Conservation (phyloP, 1,140 invertebrate genomes). For the Papilio polytes region DNA sequence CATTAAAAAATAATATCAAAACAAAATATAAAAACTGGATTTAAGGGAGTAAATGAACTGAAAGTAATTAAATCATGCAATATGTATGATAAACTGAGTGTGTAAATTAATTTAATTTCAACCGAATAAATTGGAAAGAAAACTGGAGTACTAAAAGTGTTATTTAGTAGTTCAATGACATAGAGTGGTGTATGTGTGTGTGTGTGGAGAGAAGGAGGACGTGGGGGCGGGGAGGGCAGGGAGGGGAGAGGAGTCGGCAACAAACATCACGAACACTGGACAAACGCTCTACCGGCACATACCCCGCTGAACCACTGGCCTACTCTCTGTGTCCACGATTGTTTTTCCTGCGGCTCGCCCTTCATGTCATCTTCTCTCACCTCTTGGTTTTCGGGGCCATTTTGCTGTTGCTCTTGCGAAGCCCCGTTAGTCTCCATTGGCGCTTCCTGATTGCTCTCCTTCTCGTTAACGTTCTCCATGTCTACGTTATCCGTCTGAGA, state of each 20-base stretch:
- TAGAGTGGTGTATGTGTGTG: not conserved
- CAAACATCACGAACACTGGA: constrained; percentile 69
- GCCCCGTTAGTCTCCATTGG: constrained; percentile 78
- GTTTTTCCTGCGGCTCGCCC: constrained; percentile 84
- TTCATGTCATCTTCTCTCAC: constrained; percentile 82
- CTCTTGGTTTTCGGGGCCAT: constrained; percentile 79
- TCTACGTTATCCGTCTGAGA: constrained; percentile 85
- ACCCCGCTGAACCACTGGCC: constrained; percentile 87
- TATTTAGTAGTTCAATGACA: not conserved
- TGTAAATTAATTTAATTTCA: not conserved
- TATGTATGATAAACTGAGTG: too few relatives aligned
- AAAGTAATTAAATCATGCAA: too few relatives aligned
- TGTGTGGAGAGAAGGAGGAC: not conserved
- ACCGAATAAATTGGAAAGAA: not conserved
- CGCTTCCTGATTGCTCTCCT: constrained; percentile 79
- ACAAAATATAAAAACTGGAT: not conserved
- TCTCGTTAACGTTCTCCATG: constrained; percentile 81
- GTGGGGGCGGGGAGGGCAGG: not conserved
- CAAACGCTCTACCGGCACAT: constrained; percentile 80
- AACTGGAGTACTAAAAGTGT: too few relatives aligned
- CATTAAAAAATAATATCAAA: not conserved
- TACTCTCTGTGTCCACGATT: constrained; percentile 87
- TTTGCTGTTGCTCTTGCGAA: constrained; percentile 74
- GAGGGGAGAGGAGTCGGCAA: constrained; percentile 51
- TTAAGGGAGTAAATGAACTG: too few relatives aligned